These are phyloP conservation scores for Pristiophorus japonicus DNA, from an alignment of 2,113 vertebrate species.

Conservation along the genomic window DNA sequence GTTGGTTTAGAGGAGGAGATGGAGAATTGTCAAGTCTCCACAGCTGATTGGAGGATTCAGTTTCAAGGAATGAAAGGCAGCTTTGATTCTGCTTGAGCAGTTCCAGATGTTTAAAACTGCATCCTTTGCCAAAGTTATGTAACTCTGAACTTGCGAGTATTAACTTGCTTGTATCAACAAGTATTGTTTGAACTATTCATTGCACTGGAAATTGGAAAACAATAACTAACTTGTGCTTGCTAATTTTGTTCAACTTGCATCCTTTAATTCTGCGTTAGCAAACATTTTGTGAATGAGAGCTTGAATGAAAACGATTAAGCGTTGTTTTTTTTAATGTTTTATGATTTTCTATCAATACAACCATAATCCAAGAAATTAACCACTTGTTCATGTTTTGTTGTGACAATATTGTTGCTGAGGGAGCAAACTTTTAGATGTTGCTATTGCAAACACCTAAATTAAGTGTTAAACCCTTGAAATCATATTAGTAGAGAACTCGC, in stretches of 20 bases:
- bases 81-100: neutral
- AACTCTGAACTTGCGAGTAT: neutral
- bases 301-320: neutral
- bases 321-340: neutral
- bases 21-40: neutral
- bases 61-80: neutral
- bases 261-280: neutral
- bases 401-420: neutral
- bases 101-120: constrained; percentile 3
- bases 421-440: neutral
- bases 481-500: neutral
- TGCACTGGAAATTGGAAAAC: neutral
- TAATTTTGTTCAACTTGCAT: neutral
- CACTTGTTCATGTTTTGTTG: neutral
- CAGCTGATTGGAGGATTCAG: neutral
- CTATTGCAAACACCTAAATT: neutral
- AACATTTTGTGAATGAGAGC: neutral
- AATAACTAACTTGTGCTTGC: neutral
- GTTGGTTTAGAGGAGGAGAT: neutral
- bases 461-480: neutral
- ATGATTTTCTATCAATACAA: neutral
- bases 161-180: neutral
- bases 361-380: neutral
- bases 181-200: too few relatives aligned
- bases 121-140: neutral